Percentiles rank a stretch among this genome's conserved stretches.
phyloP scores from a whole-genome alignment of 2,888 invertebrate species.

The Alitta virens region DNA sequence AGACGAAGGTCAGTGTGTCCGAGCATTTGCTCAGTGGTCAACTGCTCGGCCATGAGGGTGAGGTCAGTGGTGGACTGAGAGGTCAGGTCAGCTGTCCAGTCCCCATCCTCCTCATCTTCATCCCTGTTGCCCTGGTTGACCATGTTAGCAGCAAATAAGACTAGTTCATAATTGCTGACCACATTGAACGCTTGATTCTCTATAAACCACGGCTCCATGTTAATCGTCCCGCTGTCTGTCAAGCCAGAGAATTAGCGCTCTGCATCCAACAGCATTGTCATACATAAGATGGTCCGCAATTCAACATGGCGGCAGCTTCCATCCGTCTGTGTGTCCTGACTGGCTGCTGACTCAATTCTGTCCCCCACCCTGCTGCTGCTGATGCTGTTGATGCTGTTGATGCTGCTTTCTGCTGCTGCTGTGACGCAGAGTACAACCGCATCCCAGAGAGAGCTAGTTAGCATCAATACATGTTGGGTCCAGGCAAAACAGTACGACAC shows the following conservation, averaged over 20 bases:
- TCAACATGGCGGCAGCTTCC: too few species aligned
- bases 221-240: background rate
- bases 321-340: too few species aligned
- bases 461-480: too few species aligned
- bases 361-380: conserved; percentile 1
- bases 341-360: background rate
- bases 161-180: conserved; percentile 20
- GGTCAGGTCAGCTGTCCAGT: background rate
- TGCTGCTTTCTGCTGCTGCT: conserved; percentile 1
- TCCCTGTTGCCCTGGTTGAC: background rate
- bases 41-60: conserved; percentile 8
- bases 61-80: conserved; percentile 1
- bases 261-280: background rate
- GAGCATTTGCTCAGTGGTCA: conserved; percentile 5
- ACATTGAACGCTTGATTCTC: conserved; percentile 13
- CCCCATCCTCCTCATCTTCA: too few species aligned
- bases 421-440: background rate
- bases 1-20: too few species aligned
- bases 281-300: too few species aligned
- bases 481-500: too few species aligned
- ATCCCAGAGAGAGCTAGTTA: too few species aligned
- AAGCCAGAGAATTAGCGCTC: background rate
- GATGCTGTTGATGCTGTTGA: conserved; percentile 2
- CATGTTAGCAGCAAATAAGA: conserved; percentile 19
- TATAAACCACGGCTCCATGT: conserved; percentile 24